Evolutionary conservation across 2,113 vertebrate species (phyloP).

Genomic region (Tetraodon nigroviridis): DNA sequence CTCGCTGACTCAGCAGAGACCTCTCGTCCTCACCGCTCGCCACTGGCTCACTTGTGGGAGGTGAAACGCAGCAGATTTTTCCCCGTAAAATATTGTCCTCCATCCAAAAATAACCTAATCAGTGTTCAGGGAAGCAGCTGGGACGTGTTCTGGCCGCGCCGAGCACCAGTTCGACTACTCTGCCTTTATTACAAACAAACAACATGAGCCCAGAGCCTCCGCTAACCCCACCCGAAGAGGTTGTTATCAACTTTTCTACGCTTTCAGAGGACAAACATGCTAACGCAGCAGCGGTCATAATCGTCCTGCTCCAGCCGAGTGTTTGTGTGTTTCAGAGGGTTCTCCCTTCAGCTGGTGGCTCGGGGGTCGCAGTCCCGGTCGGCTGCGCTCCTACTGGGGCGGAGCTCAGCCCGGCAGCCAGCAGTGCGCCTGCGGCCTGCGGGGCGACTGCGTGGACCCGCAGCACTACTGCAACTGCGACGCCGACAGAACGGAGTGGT

Average conservation of each 20-base stretch:
- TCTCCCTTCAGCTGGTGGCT: constrained; percentile 73
- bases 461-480: constrained; percentile 86
- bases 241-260: too few species aligned
- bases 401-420: constrained; percentile 67
- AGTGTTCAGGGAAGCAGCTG: constrained; percentile 13
- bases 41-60: constrained; percentile 8
- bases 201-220: neutral
- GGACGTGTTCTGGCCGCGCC: neutral
- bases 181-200: too few species aligned
- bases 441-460: constrained; percentile 64
- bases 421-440: constrained; percentile 70
- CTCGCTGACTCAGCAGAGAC: constrained; percentile 49
- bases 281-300: neutral
- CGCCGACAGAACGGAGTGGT: constrained; percentile 86
- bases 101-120: constrained; percentile 34
- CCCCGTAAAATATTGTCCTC: constrained; percentile 8
- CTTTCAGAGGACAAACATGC: too few species aligned
- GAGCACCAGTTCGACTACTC: too few species aligned
- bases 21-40: constrained; percentile 20
- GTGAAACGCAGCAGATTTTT: constrained; percentile 16
- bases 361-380: constrained; percentile 42
- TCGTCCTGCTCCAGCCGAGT: neutral
- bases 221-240: too few species aligned
- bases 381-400: constrained; percentile 68
- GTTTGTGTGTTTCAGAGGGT: constrained; percentile 57